Conservation (phyloP, 2,797 vertebrate species). For the Austrolebias charrua region DNA sequence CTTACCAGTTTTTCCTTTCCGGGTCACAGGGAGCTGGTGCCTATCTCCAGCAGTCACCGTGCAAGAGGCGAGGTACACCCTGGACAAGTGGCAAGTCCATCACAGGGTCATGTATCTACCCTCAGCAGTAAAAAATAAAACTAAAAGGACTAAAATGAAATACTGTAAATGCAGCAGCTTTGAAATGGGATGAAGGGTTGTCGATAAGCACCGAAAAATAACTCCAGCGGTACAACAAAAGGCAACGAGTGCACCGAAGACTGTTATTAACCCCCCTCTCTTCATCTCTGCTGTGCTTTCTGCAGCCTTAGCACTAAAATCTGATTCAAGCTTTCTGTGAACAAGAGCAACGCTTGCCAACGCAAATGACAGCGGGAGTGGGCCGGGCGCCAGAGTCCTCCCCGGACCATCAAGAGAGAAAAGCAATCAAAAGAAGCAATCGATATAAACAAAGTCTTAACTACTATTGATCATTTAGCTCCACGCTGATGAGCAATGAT, state of each 20-base stretch:
- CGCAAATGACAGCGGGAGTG: constrained; percentile 78
- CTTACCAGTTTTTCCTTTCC: too few relatives aligned
- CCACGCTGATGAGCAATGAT: constrained; percentile 61
- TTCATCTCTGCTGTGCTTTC: constrained; percentile 69
- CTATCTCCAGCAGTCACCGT: too few relatives aligned
- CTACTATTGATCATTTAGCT: constrained; percentile 73
- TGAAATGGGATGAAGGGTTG: constrained; percentile 38
- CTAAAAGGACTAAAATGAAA: constrained; percentile 13
- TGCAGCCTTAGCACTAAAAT: constrained; percentile 81
- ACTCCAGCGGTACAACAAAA: constrained; percentile 51
- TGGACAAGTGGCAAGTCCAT: too few relatives aligned
- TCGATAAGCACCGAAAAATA: constrained; percentile 56
- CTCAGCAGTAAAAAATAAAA: constrained; percentile 27
- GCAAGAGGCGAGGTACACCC: too few relatives aligned
- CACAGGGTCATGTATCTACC: constrained; percentile 16
- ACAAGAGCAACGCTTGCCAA: constrained; percentile 74
- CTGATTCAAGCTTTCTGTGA: constrained; percentile 80
- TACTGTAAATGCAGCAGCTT: constrained; percentile 36
- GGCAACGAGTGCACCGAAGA: constrained; percentile 54
- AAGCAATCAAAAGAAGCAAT: constrained; percentile 75
- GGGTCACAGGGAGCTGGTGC: too few relatives aligned
- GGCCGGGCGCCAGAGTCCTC: constrained; percentile 69
- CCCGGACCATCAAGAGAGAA: constrained; percentile 73
- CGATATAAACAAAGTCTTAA: constrained; percentile 75
- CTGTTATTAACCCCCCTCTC: constrained; percentile 49